Percentiles rank a stretch among this genome's conserved stretches.
Conservation (phyloP, 2,113 vertebrate species). For the Callaeas wilsoni region DNA sequence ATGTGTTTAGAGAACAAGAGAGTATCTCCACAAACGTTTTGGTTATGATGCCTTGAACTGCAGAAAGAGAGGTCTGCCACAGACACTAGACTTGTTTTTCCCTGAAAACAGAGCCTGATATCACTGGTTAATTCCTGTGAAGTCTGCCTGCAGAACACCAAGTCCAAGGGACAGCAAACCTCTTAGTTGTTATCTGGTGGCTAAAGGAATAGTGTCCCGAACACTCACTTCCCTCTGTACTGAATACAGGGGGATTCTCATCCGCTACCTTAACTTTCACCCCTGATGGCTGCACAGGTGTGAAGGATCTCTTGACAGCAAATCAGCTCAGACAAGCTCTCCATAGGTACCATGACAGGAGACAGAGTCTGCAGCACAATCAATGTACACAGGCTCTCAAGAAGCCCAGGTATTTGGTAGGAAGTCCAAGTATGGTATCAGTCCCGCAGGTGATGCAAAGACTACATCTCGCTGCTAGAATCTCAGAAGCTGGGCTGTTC, state of each 20-base stretch:
- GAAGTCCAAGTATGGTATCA: not conserved
- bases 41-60: not conserved
- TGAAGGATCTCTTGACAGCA: not conserved
- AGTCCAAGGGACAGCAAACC: not conserved
- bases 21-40: not conserved
- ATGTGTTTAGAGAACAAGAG: not conserved
- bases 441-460: not conserved
- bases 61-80: not conserved
- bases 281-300: not conserved
- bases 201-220: not conserved
- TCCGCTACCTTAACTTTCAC: rapidly evolving
- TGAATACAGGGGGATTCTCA: not conserved
- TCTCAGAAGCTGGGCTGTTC: not conserved
- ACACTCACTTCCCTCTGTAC: not conserved
- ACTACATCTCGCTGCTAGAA: not conserved
- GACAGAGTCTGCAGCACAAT: not conserved
- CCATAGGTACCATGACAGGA: not conserved
- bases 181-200: not conserved
- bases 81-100: not conserved
- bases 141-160: not conserved
- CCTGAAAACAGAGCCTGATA: not conserved
- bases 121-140: not conserved
- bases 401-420: not conserved
- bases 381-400: not conserved
- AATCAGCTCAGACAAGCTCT: not conserved